Conservation (phyloP, 2,113 vertebrate species). For the Halcyon senegalensis region DNA sequence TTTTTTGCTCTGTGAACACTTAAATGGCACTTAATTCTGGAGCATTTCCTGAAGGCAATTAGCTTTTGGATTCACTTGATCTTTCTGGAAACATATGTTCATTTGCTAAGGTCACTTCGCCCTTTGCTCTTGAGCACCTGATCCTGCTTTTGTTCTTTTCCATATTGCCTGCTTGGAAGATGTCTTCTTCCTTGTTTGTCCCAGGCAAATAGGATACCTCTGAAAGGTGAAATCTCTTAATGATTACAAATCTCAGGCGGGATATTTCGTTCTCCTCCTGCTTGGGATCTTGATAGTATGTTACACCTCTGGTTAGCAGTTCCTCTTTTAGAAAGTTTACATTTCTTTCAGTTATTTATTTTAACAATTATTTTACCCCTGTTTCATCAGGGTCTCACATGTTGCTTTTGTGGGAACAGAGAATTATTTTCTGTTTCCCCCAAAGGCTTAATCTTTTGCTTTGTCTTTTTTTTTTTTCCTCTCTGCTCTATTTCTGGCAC, state of each 20-base stretch:
- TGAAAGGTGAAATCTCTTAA: neutral
- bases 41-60: neutral
- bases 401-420: neutral
- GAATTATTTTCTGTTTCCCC: too few relatives aligned
- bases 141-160: constrained; percentile 32
- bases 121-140: constrained; percentile 19
- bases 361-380: neutral
- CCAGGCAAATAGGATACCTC: neutral
- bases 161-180: neutral
- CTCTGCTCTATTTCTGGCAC: neutral
- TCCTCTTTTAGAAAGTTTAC: neutral
- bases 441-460: neutral
- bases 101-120: constrained; percentile 16
- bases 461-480: neutral
- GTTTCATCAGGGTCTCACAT: neutral
- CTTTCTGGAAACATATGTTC: constrained; percentile 15
- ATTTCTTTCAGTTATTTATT: neutral
- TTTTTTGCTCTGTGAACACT: neutral
- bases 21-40: neutral
- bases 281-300: neutral
- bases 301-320: neutral
- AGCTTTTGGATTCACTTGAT: neutral
- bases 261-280: accelerated
- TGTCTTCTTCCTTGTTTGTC: neutral
- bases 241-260: neutral